Evolutionary conservation across 2,797 vertebrate species (phyloP), one percentile per base, ranked within the genome.

Genomic region (Melanotaenia boesemani): DNA sequence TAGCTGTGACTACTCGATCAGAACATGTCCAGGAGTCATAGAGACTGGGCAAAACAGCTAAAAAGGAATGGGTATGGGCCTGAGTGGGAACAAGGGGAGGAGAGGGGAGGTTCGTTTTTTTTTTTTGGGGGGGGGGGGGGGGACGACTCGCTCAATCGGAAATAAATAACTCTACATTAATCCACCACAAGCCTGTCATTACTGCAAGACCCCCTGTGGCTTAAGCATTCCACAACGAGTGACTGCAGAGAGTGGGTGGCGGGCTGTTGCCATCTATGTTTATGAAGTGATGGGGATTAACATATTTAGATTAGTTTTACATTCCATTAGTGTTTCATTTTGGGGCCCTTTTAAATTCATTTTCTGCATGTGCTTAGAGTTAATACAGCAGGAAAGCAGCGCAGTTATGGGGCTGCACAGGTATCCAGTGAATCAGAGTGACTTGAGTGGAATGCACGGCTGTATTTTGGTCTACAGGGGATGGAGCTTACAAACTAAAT

Each of bases 281-380:
- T 92, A 92, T 90, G 85, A 90, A 88, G 89, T 86, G 81, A 78
- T 84, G 80, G 44, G 89, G 88, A 94, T 95, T 95, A 92, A 91
- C 94, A 95, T 95, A 95, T 93, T 92, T 93, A 93, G 90, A 95
- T 94, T 94, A 93, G 90, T 90, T 93, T 91, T 90, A 92, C 89
- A 93, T 94, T 92, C 91, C 87, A 92, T 94, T 94, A 93, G 89
- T 85, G 77, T 86, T 91, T 93, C 80, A 87, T 91, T 91, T 84
- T 71, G 63, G 57, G 63, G 82, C 41, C 58, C 74, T 84, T 89
- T 86, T 70, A 88, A 91, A 92, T 92, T 92, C 57, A 79, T 82
- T 90, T 88, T 64, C 57, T 86, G 81, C 50, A 63, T 76, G 65
- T 65, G 64, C 56, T 0, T 30, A 71, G 72, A 82, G 79, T 68